Percentiles rank a stretch among this genome's conserved stretches.
Conservation (phyloP, 2,113 vertebrate genomes). For the Oryzias woworae region DNA sequence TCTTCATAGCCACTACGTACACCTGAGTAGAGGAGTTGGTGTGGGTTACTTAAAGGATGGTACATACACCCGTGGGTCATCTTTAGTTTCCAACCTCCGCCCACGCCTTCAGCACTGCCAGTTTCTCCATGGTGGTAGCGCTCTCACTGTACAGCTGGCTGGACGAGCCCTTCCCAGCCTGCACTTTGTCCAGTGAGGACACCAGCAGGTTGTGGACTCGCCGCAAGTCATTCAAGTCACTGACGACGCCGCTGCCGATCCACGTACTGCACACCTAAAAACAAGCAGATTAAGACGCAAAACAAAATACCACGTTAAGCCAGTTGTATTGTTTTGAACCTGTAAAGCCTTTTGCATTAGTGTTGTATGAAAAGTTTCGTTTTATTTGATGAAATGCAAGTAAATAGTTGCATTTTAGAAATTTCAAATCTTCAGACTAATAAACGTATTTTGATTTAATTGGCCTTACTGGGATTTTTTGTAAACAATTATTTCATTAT, state of each 20-base stretch:
- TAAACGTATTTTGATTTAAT: too few relatives aligned
- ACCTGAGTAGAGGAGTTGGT: constrained; percentile 75
- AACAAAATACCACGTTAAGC: neutral
- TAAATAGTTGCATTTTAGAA: too few relatives aligned
- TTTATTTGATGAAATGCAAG: too few relatives aligned
- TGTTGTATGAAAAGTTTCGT: too few relatives aligned
- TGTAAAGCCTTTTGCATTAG: neutral
- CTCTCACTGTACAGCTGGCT: constrained; percentile 97
- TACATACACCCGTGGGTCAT: neutral
- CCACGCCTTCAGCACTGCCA: constrained; percentile 96
- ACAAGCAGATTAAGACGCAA: neutral
- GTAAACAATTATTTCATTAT: too few relatives aligned
- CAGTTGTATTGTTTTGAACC: neutral
- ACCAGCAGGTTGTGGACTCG: constrained; percentile 96
- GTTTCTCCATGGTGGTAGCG: constrained; percentile 96
- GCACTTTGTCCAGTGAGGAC: constrained; percentile 96
- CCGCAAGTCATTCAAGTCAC: constrained; percentile 95
- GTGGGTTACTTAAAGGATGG: neutral
- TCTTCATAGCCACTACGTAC: constrained; percentile 96
- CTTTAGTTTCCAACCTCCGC: constrained; percentile 84
- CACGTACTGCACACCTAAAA: constrained; percentile 93
- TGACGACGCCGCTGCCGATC: constrained; percentile 98
- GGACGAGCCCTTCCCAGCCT: constrained; percentile 91
- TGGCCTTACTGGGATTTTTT: too few relatives aligned
- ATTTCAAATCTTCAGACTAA: too few relatives aligned